Evolutionary conservation across 2,888 invertebrate species (phyloP), one percentile per base, ranked within the genome.

Genomic region (Marronus borbonicus): DNA sequence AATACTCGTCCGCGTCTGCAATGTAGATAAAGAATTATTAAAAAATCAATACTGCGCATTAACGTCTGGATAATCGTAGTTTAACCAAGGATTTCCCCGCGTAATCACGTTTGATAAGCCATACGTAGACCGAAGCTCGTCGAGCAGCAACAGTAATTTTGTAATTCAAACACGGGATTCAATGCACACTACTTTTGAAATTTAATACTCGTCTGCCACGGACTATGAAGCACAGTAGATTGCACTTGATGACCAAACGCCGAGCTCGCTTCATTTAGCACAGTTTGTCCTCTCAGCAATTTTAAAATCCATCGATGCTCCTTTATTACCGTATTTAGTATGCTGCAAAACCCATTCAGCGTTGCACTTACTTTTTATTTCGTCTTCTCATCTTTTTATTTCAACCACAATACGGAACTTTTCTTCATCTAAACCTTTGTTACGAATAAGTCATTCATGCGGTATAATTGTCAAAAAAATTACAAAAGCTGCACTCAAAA

Each of bases 181-280:
- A 68, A 62, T 77, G 75, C 79, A 49, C 14, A 79, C 74, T 72
- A 80, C 81, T 77, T 81, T 82, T 82, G 81, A 81, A 82, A 82
- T 79, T 76, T 79, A 80, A 80, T 80, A 79, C 76, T 76, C 76
- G 78, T 79, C 79, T 80, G 80, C 76, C 66, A 76, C 66, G 77
- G 76, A 79, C 79, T 80, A 80, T 79, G 76, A 80, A 80, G 76
- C 76, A 79, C 80, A 80, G 78, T 81, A 82, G 78, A 82, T 80
- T 81, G 81, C 82, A 80, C 81, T 82, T 81, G 81, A 83, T 82
- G 82, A 81, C 82, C 81, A 81, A 83, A 83, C 81, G 81, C 78
- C 78, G 80, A 68, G 55, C 24, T 78, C 80, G 80, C 80, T 81
- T 82, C 81, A 82, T 82, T 82, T 81, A 77, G 80, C 78, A 79